phyloP scores from a whole-genome alignment of 1,140 invertebrate species.

The Schmidtea mediterranea region DNA sequence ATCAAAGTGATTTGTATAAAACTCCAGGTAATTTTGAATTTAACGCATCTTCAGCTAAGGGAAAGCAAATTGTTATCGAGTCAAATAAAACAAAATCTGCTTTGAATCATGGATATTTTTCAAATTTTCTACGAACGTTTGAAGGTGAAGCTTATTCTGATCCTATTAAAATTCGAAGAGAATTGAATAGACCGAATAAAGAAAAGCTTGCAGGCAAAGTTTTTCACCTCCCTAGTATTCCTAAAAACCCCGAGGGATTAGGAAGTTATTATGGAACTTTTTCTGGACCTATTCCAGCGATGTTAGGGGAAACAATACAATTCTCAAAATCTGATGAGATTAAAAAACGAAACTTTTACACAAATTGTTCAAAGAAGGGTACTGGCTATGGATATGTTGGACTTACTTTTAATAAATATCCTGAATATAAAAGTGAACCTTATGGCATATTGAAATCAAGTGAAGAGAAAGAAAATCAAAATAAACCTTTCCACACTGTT shows the following conservation, averaged over 20 bases:
- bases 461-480: conserved; percentile 14
- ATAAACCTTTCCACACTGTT: conserved; percentile 18
- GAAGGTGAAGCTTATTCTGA: conserved; percentile 24
- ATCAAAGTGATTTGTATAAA: not conserved
- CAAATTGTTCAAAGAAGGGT: conserved; percentile 24
- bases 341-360: conserved; percentile 21
- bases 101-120: conserved; percentile 21
- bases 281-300: conserved; percentile 14
- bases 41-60: conserved; percentile 21
- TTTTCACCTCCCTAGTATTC: not conserved
- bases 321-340: conserved; percentile 7
- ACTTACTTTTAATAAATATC: conserved; percentile 20
- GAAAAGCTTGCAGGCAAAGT: conserved; percentile 16
- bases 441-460: conserved; percentile 16
- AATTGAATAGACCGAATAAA: conserved; percentile 14
- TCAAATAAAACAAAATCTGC: conserved; percentile 17
- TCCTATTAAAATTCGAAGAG: conserved; percentile 20
- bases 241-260: conserved; percentile 12
- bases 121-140: conserved; percentile 17
- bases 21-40: conserved; percentile 10
- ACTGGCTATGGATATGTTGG: conserved; percentile 25
- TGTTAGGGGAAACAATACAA: conserved; percentile 11
- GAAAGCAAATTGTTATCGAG: conserved; percentile 22
- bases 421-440: conserved; percentile 13
- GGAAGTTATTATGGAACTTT: conserved; percentile 25